Conservation (phyloP, 2,888 invertebrate genomes). For the Timema podura region DNA sequence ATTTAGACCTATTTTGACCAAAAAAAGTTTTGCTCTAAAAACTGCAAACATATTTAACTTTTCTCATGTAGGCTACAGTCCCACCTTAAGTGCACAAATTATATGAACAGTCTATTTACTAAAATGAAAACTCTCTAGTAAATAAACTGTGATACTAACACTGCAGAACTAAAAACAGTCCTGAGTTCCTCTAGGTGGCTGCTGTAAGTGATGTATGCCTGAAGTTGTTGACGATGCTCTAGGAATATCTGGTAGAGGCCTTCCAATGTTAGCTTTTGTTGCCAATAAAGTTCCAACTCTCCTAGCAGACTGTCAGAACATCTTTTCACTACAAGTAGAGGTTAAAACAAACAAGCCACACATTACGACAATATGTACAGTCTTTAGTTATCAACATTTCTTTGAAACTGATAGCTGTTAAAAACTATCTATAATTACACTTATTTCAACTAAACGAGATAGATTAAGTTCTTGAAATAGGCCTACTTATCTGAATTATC, state of each 20-base stretch:
- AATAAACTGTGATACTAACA: conserved; percentile 10
- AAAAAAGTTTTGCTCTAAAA: too few relatives aligned
- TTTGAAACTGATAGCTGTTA: not conserved
- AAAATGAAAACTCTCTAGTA: too few relatives aligned
- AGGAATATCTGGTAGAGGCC: not conserved
- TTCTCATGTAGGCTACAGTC: too few relatives aligned
- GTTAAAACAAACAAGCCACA: too few relatives aligned
- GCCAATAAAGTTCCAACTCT: conserved; percentile 17
- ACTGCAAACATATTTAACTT: too few relatives aligned
- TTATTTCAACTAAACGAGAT: not conserved
- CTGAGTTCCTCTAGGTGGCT: conserved; percentile 16
- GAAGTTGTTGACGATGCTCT: conserved; percentile 4
- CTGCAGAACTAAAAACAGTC: conserved; percentile 1
- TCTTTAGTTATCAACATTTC: not conserved
- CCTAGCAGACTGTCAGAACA: conserved; percentile 13
- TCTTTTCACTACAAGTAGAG: conserved; percentile 20
- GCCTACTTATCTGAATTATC: not conserved
- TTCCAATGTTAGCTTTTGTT: conserved; percentile 5
- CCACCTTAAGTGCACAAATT: too few relatives aligned
- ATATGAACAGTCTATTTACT: too few relatives aligned
- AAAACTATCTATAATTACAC: not conserved
- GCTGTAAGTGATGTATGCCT: conserved; percentile 18
- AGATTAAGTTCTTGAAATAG: not conserved
- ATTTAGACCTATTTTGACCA: too few relatives aligned
- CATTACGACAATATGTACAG: not conserved